Percentiles rank a stretch among this genome's conserved stretches.
phyloP scores from a whole-genome alignment of 2,888 invertebrate genomes.

The Dromius quadrimaculatus region DNA sequence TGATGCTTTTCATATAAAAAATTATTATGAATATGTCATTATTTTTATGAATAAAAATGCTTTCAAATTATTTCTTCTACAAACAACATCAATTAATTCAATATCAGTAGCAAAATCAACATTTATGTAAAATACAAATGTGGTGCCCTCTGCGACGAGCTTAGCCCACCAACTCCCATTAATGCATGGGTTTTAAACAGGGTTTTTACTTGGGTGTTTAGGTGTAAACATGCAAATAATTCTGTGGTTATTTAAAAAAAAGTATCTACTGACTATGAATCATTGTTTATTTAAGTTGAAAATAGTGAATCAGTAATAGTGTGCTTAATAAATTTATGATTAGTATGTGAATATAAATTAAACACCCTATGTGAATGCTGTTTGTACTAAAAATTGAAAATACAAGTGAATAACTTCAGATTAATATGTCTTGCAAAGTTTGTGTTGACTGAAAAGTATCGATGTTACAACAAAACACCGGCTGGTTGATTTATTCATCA shows the following conservation, averaged over 20 bases:
- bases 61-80: too few relatives aligned
- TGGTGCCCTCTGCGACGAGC: too few relatives aligned
- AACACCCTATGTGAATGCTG: constrained; percentile 13
- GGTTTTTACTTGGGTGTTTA: constrained; percentile 30
- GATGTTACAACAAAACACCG: constrained; percentile 40
- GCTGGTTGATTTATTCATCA: constrained; percentile 16
- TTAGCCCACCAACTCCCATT: too few relatives aligned
- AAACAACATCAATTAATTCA: too few relatives aligned
- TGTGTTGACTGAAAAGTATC: constrained; percentile 38
- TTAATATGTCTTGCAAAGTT: constrained; percentile 35
- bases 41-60: too few relatives aligned
- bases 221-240: constrained; percentile 34
- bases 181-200: constrained; percentile 34
- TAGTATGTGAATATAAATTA: constrained; percentile 26
- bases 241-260: constrained; percentile 29
- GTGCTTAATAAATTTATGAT: constrained; percentile 9
- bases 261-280: constrained; percentile 17
- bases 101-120: too few relatives aligned
- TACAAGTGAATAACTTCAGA: constrained; percentile 33
- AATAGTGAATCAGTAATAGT: constrained; percentile 9
- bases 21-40: too few relatives aligned
- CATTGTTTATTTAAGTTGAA: constrained; percentile 32
- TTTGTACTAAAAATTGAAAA: neutral
- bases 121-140: too few relatives aligned
- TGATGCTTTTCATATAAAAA: too few relatives aligned